Base-by-base conservation (phyloP, 2,888 invertebrate species). In the Mactromeris polynyma region DNA sequence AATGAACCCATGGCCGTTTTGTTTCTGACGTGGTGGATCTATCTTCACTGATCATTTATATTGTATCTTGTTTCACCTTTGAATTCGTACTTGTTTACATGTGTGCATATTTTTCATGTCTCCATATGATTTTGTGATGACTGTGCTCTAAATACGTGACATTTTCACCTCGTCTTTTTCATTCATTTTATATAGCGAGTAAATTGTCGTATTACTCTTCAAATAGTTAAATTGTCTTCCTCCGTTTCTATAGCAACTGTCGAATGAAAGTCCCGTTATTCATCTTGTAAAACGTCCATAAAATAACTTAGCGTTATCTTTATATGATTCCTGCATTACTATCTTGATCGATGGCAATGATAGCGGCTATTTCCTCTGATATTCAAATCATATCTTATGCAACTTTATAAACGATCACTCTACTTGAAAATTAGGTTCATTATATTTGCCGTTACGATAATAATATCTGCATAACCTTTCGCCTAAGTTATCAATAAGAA, bases 401-500 rank as follows among this genome's bases (percentile, higher is more conserved):
- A 31, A 46, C 46, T 11, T 73, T 64, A 85, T 85, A 85, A 85
- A 36, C 79, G 85, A 80, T 81, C 64, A 54, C 69, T 58, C 85
- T 80, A 46, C 82, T 38, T 31, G 40, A 81, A 82, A 86, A 86
- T 82, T 86, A 82, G 81, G 69, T 54, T 81, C 46, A 86, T 81
- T 64, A 81, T 86, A 73, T 21, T 79, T 81, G 77, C 73, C 42
- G 46, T 54, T 38, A 26, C 33, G 46, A 77, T 40, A 73, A 81
- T 86, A 51, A 51, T 86, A 86, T 86, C 86, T 31, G 0, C 4
- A 14, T 82, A 51, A 86, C 81, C 86, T 81, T 86, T 86, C 33
- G 26, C 86, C 46, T 46, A 33, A n/a, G 31, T 86, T 87, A 83
- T 87, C 87, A 79, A 78, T 83, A 87, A 78, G 54, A 51, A 87